These are phyloP conservation scores for Callospermophilus lateralis DNA, from an alignment of 2,113 vertebrate species.

Conservation along the genomic window DNA sequence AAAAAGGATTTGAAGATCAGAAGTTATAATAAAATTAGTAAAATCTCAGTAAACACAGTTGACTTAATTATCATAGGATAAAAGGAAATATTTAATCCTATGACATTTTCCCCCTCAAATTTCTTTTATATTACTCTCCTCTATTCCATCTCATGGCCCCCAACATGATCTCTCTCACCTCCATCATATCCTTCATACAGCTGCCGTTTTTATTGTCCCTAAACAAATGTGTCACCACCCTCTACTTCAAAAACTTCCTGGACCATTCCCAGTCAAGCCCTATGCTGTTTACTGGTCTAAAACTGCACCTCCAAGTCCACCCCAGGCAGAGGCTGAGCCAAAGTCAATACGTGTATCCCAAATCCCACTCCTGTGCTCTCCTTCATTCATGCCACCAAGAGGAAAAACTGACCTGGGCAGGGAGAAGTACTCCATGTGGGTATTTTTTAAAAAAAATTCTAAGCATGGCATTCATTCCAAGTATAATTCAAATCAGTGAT, in stretches of 20 bases:
- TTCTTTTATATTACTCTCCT: slow-evolving; percentile 1
- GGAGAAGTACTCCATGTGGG: neutral
- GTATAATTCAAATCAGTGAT: neutral
- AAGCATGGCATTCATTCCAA: neutral
- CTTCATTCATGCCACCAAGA: neutral
- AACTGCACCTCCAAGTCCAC: neutral
- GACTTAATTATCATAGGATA: neutral
- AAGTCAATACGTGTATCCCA: neutral
- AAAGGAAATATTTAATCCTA: neutral
- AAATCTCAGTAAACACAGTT: neutral
- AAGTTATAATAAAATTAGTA: neutral
- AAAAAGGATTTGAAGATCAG: slow-evolving; percentile 9
- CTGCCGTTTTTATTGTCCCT: neutral
- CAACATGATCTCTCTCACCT: neutral
- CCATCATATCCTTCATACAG: neutral
- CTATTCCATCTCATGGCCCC: neutral
- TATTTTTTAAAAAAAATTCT: neutral
- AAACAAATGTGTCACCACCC: neutral
- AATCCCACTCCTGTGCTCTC: neutral
- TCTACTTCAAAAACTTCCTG: slow-evolving; percentile 1
- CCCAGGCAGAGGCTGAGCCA: neutral
- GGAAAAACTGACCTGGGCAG: neutral
- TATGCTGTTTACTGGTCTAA: neutral
- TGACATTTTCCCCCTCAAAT: neutral
- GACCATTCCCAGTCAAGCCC: neutral